A percentile compares a stretch with the other conserved stretches of the same genome.
Evolutionary conservation across 1,140 invertebrate genomes (phyloP).

Genomic region (Mylabris phalerata): DNA sequence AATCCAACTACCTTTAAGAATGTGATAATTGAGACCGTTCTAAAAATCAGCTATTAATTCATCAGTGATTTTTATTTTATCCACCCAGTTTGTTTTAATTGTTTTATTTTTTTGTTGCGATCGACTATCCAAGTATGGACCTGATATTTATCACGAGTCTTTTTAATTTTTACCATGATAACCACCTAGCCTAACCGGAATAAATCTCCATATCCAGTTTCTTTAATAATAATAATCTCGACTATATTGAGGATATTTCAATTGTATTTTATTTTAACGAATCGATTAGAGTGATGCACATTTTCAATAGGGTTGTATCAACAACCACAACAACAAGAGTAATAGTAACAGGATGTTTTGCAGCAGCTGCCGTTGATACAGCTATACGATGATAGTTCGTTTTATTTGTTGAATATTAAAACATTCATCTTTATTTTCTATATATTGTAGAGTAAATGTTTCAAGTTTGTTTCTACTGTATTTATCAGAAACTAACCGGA

Average conservation of each 20-base stretch:
- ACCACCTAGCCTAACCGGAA: background rate
- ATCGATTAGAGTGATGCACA: background rate
- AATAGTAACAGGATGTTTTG: background rate
- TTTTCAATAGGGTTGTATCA: background rate
- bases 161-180: background rate
- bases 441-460: conserved; percentile 10
- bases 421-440: conserved; percentile 26
- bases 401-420: conserved; percentile 21
- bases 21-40: no score
- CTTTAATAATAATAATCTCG: background rate
- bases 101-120: no score
- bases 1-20: no score
- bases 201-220: conserved; percentile 4
- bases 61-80: no score
- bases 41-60: no score
- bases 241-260: background rate
- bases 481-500: conserved; percentile 18
- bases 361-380: no score
- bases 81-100: no score
- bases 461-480: conserved; percentile 4
- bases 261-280: background rate
- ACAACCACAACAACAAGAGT: background rate
- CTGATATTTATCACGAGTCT: no score
- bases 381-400: background rate
- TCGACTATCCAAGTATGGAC: no score